phyloP scores from a whole-genome alignment of 1,140 invertebrate species.

The Bombus confusus region DNA sequence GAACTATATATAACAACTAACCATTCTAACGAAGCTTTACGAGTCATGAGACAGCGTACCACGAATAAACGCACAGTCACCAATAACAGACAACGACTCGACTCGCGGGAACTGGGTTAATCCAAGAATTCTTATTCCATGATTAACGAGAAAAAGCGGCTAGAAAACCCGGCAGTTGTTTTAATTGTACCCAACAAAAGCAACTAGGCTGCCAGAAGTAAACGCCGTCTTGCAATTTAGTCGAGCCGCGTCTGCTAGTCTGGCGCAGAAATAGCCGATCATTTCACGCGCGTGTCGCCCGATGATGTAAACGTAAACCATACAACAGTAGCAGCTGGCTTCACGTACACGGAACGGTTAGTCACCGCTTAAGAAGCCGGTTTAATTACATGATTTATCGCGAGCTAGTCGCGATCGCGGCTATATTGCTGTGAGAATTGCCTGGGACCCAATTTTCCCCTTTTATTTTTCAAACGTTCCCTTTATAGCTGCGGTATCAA shows the following conservation, averaged over 20 bases:
- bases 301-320: constrained; percentile 36
- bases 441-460: constrained; percentile 15
- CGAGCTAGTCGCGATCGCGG: background rate
- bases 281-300: constrained; percentile 22
- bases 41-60: background rate
- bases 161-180: background rate
- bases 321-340: constrained; percentile 28
- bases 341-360: constrained; percentile 57
- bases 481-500: background rate
- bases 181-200: background rate
- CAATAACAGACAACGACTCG: background rate
- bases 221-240: constrained; percentile 1
- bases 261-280: constrained; percentile 24
- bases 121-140: background rate
- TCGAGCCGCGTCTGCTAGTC: constrained; percentile 7
- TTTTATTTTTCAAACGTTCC: background rate
- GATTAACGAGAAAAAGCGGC: constrained; percentile 25
- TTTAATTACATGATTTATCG: constrained; percentile 76
- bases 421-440: constrained; percentile 58
- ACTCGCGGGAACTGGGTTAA: constrained; percentile 17
- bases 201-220: background rate
- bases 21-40: too few relatives aligned
- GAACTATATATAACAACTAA: background rate
- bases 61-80: background rate
- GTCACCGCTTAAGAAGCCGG: constrained; percentile 72